Conservation (phyloP, 2,888 invertebrate species). For the Tachina fera region DNA sequence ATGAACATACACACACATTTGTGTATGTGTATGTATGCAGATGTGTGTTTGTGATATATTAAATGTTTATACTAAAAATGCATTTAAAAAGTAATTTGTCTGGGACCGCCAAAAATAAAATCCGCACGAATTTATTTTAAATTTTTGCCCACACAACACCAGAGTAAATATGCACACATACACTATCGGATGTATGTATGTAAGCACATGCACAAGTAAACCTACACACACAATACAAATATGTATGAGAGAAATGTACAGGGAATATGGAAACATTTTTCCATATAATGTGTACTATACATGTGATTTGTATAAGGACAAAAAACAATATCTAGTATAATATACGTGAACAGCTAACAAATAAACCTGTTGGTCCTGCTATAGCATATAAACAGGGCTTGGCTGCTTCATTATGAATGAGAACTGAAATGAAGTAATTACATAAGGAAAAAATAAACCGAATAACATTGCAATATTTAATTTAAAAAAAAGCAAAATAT, state of each 20-base stretch:
- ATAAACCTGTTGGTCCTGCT: constrained; percentile 73
- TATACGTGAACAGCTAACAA: constrained; percentile 68
- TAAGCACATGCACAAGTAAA: not conserved
- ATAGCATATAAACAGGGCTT: constrained; percentile 43
- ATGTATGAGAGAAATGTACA: constrained; percentile 44
- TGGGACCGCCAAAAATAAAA: constrained; percentile 77
- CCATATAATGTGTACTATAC: constrained; percentile 51
- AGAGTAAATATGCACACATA: constrained; percentile 47
- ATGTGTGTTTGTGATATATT: constrained; percentile 52
- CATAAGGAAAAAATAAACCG: not conserved
- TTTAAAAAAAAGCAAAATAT: too few relatives aligned
- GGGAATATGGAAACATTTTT: constrained; percentile 61
- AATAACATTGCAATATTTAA: too few relatives aligned
- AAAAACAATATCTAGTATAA: constrained; percentile 61
- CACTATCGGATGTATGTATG: not conserved
- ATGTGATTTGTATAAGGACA: constrained; percentile 56
- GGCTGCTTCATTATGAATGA: not conserved
- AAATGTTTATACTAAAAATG: constrained; percentile 76
- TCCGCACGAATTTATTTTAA: constrained; percentile 81
- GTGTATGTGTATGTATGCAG: not conserved
- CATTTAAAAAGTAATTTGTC: constrained; percentile 82
- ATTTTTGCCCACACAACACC: constrained; percentile 73
- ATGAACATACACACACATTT: not conserved
- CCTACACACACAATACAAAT: not conserved
- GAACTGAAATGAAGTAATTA: constrained; percentile 11